Percentiles rank a stretch among this genome's conserved stretches.
Conservation (phyloP, 2,888 invertebrate genomes). For the Lasioglossum zephyrum region DNA sequence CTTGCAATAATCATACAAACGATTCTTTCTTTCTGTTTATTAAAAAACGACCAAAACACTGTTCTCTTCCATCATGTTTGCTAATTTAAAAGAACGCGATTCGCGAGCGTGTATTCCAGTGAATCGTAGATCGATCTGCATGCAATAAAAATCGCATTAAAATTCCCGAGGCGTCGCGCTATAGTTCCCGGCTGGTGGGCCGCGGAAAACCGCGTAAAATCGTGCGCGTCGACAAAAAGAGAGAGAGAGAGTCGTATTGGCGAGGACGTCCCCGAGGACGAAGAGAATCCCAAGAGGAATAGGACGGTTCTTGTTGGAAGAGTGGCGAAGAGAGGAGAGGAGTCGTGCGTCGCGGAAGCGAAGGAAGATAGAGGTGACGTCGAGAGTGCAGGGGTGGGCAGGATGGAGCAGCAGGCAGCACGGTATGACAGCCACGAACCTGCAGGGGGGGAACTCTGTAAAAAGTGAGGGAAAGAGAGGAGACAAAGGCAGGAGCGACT, state of each 20-base stretch:
- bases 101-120: not conserved
- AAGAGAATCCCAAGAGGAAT: not conserved
- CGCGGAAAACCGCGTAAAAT: not conserved
- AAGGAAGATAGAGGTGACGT: slow-evolving; percentile 30
- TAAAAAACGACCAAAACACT: too few relatives aligned
- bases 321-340: not conserved
- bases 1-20: too few relatives aligned
- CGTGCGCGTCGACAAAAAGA: not conserved
- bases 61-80: too few relatives aligned
- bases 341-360: slow-evolving; percentile 31
- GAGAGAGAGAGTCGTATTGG: not conserved
- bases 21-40: too few relatives aligned
- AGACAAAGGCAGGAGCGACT: slow-evolving; percentile 17
- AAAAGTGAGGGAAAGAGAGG: slow-evolving; percentile 17
- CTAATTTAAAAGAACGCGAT: too few relatives aligned
- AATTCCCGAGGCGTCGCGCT: not conserved
- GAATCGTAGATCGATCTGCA: not conserved
- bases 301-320: not conserved
- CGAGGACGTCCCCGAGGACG: slow-evolving; percentile 29
- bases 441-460: slow-evolving; percentile 17
- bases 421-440: slow-evolving; percentile 41
- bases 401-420: slow-evolving; percentile 31
- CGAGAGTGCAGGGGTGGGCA: slow-evolving; percentile 21
- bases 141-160: not conserved
- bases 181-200: not conserved